Evolutionary conservation across 2,113 vertebrate species (phyloP).

Genomic region (Ammodytes marinus): DNA sequence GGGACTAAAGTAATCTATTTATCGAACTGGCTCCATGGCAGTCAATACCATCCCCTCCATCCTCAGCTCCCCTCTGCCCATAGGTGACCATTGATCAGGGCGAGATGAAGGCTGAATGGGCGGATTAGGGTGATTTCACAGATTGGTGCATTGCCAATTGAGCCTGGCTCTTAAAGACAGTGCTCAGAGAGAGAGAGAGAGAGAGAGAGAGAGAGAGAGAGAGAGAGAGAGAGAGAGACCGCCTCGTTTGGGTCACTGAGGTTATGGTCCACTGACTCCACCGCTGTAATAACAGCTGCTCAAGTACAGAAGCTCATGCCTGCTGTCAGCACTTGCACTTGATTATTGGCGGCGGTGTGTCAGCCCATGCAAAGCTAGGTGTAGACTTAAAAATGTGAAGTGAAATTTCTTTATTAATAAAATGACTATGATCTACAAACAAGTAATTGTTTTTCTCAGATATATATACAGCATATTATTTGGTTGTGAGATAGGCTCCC

Average conservation of each 20-base stretch:
- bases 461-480: neutral
- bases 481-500: neutral
- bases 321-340: too few relatives aligned
- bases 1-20: constrained; percentile 53
- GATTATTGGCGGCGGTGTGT: neutral
- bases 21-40: constrained; percentile 53
- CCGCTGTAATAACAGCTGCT: constrained; percentile 4
- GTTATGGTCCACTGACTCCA: neutral
- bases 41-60: constrained; percentile 45
- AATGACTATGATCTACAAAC: neutral
- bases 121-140: constrained; percentile 65
- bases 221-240: neutral
- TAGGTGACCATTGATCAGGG: constrained; percentile 68
- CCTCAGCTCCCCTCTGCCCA: constrained; percentile 6
- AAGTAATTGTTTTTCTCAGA: neutral
- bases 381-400: neutral
- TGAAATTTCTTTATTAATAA: neutral
- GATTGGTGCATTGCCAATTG: constrained; percentile 57
- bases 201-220: neutral
- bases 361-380: neutral
- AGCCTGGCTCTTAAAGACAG: constrained; percentile 26
- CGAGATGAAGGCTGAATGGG: constrained; percentile 51
- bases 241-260: constrained; percentile 3
- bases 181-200: neutral
- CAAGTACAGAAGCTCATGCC: neutral